Conservation (phyloP, 2,113 vertebrate genomes). For the Pluvianellus socialis region DNA sequence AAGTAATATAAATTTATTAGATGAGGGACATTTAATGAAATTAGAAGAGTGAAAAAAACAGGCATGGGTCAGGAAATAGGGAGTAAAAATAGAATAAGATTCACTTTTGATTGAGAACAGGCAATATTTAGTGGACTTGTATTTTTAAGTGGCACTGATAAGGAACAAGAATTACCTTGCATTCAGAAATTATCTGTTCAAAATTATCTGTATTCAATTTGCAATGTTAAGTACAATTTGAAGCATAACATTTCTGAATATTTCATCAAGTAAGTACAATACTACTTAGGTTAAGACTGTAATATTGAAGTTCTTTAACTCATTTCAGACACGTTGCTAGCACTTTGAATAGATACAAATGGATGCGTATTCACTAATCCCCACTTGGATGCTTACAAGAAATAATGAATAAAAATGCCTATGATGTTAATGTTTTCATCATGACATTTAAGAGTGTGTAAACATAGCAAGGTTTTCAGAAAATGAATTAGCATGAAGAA, state of each 20-base stretch:
- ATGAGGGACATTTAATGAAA: background rate
- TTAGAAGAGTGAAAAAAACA: background rate
- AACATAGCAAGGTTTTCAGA: background rate
- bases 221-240: background rate
- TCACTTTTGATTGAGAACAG: background rate
- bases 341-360: background rate
- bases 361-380: background rate
- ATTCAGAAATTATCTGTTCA: background rate
- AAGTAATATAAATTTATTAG: background rate
- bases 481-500: background rate
- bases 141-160: background rate
- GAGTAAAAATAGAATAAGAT: background rate
- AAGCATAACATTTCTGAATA: background rate
- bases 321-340: background rate
- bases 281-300: background rate
- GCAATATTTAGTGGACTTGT: background rate
- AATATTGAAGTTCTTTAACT: background rate
- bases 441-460: background rate
- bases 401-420: slow-evolving; percentile 1
- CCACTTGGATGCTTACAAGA: background rate
- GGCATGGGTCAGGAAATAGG: background rate
- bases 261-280: background rate
- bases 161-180: background rate
- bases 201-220: background rate
- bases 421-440: background rate